Evolutionary conservation across 2,888 invertebrate genomes (phyloP), one percentile per base, ranked within the genome.

Genomic region (Deilephila elpenor): DNA sequence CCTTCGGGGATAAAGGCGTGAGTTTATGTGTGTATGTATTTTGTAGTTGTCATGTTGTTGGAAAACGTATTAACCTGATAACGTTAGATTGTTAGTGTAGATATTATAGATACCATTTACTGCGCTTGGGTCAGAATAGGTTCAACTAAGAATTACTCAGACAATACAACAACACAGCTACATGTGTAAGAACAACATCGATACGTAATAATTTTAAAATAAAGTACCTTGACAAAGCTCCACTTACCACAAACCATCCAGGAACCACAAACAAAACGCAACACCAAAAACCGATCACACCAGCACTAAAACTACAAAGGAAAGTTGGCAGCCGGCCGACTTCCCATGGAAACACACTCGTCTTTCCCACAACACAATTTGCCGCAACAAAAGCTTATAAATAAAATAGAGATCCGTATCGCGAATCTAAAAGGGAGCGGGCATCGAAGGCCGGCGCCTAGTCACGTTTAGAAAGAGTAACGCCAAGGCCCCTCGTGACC

Each of bases 391-490:
- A 84, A 84, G 80, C 80, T 76, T 44, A 83, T 79, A 84, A 86
- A 83, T 78, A 83, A 84, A 78, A 83, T 80, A 73, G 79, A 85
- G 91, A 92, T 91, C 84, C 79, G 79, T 89, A 91, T 91, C 91
- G 86, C 84, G 82, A 84, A 87, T 85, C 83, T 85, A 85, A 84
- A 89, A 88, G 91, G 93, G 93, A 91, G 89, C 90, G 93, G 90
- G 87, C 83, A 81, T 80, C 89, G 91, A 92, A 93, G 92, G 92
- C 90, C 90, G 85, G 79, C 74, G 73, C 80, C 87, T 80, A 88
- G 92, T 92, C 93, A 93, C 93, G 93, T 90, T 89, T 91, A 89
- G 91, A 91, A 88, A 93, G 91, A 70, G 70, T 44, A 34, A 59
- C 53, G 29, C 59, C 72, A 73, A 73, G 72, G 72, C 64, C 72